Evolutionary conservation across 2,113 vertebrate species (phyloP), one percentile per base, ranked within the genome.

Genomic region (Sula dactylatra): DNA sequence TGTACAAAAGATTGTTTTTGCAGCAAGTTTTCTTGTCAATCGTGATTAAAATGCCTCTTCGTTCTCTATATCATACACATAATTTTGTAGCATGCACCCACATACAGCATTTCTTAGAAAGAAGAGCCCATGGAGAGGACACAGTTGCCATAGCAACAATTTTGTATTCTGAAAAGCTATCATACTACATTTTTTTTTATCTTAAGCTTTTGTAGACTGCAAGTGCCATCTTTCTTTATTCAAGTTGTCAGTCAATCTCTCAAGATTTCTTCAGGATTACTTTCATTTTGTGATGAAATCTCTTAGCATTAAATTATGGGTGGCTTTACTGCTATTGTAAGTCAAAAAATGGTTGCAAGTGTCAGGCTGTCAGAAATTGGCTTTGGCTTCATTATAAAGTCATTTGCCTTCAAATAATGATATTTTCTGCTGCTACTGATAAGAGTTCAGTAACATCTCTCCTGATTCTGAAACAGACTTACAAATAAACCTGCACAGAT

Each of bases 91-190:
- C 79, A 50, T 2, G 31, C 29, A 94, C 70, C 54, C 42, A 80
- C 49, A 26, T 78, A 76, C 9, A 72, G 27, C 15, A 56, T 88
- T 96, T 97, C 90, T 94, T 87, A 93, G 88, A 97, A 94, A 94
- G 78, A 91, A 49, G 24, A 88, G 40, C 26, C 47, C 44, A 9
- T 40, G 20, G 52, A 93, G 45, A 88, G n/a, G 26, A 72, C 8
- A 73, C 11, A 4, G 96, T 98, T 97, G 76, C 91, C 77, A 96
- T 95, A 82, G 95, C n/a, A 94, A 97, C 80, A 27, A 21, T 85
- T 94, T 95, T 94, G 78, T 85, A 74, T 62, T 91, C 87, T 82
- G 55, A 89, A 92, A 91, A 62, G 82, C 16, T 91, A 90, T 90
- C 85, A 62, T 89, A 66, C 34, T 85, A 55, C 34, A 7, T 83